These are phyloP conservation scores for Stegastes partitus DNA, from an alignment of 2,113 vertebrate genomes.

Conservation along the genomic window DNA sequence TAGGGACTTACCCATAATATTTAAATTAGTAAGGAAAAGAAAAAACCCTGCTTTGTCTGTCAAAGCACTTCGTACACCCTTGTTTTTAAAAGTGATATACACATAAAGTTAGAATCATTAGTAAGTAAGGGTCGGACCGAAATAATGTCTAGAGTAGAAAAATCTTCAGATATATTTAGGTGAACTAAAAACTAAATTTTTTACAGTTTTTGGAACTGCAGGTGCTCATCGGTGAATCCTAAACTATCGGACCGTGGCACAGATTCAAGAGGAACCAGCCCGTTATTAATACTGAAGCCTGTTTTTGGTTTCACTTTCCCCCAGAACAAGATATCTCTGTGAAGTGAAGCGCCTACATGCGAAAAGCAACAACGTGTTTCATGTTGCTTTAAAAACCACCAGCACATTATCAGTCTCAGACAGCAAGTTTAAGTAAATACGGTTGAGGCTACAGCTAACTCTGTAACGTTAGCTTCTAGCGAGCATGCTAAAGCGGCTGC, in stretches of 20 bases:
- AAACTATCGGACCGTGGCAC: neutral
- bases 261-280: conserved; percentile 10
- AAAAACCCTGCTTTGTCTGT: too few relatives aligned
- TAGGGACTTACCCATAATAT: too few relatives aligned
- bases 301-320: conserved; percentile 29
- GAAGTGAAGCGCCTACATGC: neutral
- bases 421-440: neutral
- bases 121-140: too few relatives aligned
- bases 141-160: too few relatives aligned
- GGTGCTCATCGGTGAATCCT: neutral
- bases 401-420: neutral
- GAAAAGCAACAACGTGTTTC: neutral
- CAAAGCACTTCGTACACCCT: too few relatives aligned
- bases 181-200: too few relatives aligned
- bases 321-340: neutral
- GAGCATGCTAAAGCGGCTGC: conserved; percentile 40
- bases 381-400: neutral
- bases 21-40: too few relatives aligned
- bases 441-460: conserved; percentile 12
- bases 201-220: neutral
- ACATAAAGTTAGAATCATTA: too few relatives aligned
- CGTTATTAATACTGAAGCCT: neutral
- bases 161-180: too few relatives aligned
- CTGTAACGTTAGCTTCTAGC: conserved; percentile 63
- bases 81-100: too few relatives aligned